Percentiles rank a stretch among this genome's conserved stretches.
phyloP scores from a whole-genome alignment of 2,888 invertebrate species.

The Micoletzkya japonica region DNA sequence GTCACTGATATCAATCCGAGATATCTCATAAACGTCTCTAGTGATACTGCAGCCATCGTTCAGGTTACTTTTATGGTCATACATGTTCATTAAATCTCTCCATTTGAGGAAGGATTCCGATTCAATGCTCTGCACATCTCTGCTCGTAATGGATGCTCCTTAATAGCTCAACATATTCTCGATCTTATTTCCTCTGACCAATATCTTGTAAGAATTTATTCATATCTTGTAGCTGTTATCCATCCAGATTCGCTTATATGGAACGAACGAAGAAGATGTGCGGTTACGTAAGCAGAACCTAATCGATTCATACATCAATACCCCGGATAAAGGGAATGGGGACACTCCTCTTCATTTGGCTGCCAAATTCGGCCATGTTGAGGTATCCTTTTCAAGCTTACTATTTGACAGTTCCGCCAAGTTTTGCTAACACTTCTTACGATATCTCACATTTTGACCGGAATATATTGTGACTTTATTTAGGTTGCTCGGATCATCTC shows the following conservation, averaged over 20 bases:
- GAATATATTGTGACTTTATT: not conserved
- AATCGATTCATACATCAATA: not conserved
- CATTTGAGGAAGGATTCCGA: not conserved
- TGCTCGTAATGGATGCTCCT: not conserved
- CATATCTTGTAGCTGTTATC: not conserved
- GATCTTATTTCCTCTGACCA: not conserved
- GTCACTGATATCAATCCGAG: not conserved
- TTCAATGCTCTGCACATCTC: not conserved
- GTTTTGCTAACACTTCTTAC: too few relatives aligned
- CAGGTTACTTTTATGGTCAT: not conserved
- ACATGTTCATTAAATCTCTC: not conserved
- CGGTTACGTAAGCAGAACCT: not conserved
- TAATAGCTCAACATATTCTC: not conserved
- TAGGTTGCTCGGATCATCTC: not conserved
- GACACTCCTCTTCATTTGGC: conserved; percentile 8
- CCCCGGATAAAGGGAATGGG: not conserved
- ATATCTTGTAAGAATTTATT: not conserved
- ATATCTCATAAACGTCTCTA: not conserved
- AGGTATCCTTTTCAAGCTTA: too few relatives aligned
- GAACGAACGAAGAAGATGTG: not conserved
- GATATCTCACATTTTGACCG: not conserved
- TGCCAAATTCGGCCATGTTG: not conserved
- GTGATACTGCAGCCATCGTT: not conserved
- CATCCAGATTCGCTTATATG: not conserved
- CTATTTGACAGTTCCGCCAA: too few relatives aligned